Evolutionary conservation across 2,113 vertebrate genomes (phyloP).

Genomic region (Mastomys natalensis): DNA sequence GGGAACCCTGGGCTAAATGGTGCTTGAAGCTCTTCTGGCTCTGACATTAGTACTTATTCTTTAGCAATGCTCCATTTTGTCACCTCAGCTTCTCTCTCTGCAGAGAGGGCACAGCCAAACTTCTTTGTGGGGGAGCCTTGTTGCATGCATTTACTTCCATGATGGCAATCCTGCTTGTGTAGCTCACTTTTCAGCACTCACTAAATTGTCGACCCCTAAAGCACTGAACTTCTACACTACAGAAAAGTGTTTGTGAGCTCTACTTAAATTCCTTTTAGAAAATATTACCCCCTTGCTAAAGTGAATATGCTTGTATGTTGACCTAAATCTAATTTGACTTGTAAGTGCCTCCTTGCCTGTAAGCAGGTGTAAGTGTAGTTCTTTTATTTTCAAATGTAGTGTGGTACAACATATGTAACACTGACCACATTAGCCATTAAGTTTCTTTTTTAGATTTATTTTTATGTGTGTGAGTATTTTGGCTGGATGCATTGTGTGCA

Average conservation of each 20-base stretch:
- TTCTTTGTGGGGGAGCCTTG: neutral
- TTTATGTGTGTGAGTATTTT: neutral
- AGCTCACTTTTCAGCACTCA: neutral
- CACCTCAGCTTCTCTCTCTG: neutral
- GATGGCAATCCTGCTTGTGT: neutral
- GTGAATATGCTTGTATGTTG: constrained; percentile 17
- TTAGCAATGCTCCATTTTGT: neutral
- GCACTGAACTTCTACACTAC: neutral
- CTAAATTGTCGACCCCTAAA: neutral
- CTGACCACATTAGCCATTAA: neutral
- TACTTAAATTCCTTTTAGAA: constrained; percentile 8
- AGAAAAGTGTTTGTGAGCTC: neutral
- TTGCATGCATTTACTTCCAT: neutral
- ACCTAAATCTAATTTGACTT: constrained; percentile 60
- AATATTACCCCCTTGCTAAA: neutral
- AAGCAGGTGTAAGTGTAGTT: neutral
- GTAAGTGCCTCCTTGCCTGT: constrained; percentile 31
- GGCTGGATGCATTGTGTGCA: neutral
- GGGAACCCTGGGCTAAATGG: neutral
- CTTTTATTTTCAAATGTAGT: constrained; percentile 25
- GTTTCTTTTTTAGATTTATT: neutral
- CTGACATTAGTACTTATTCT: neutral
- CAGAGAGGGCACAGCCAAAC: neutral
- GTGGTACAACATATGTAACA: neutral
- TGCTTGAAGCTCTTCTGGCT: neutral